Evolutionary conservation across 2,113 vertebrate species (phyloP).

Genomic region (Gymnarchus niloticus): DNA sequence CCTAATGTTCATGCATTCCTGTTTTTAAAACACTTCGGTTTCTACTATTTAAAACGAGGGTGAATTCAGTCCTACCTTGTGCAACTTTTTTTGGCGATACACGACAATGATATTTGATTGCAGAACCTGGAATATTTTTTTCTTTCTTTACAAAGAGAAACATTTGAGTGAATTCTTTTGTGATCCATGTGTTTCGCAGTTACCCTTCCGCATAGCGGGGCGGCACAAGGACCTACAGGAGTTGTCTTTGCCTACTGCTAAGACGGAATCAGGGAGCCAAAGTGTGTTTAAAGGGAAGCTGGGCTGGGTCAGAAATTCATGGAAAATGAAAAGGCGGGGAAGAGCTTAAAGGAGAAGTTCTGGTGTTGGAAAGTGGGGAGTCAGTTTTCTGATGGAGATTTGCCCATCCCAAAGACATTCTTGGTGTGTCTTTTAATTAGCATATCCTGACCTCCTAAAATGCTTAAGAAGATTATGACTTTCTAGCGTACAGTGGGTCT

Average conservation of each 20-base stretch:
- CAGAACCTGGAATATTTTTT: constrained; percentile 5
- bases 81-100: background rate
- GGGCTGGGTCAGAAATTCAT: background rate
- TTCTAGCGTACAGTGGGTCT: background rate
- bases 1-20: background rate
- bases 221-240: background rate
- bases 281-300: background rate
- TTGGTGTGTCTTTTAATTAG: constrained; percentile 9
- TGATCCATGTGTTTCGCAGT: constrained; percentile 12
- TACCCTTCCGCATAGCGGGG: constrained; percentile 15
- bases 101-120: constrained; percentile 15
- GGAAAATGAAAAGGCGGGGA: background rate
- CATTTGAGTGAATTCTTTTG: background rate
- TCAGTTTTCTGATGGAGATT: background rate
- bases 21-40: background rate
- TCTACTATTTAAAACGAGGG: constrained; percentile 1
- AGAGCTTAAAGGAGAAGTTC: background rate
- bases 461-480: background rate
- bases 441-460: background rate
- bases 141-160: constrained; percentile 16
- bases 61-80: constrained; percentile 13
- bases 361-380: background rate
- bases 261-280: background rate
- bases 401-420: background rate
- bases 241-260: background rate